Conservation (phyloP, 2,797 vertebrate genomes). For the Petrocephalus sullivani region DNA sequence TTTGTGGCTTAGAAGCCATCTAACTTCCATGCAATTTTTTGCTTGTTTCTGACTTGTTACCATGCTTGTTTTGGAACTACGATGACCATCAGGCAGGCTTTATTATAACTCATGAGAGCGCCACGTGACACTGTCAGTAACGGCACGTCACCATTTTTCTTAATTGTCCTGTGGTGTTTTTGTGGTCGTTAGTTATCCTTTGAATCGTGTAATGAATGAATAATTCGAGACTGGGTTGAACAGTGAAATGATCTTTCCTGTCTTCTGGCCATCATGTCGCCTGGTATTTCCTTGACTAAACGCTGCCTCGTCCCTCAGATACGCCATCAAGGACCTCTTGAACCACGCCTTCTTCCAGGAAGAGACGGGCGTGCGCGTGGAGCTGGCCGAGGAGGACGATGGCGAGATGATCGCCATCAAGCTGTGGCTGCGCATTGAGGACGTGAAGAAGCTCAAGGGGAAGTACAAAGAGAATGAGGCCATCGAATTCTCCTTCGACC, state of each 20-base stretch:
- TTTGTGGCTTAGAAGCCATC: neutral
- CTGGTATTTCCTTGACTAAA: neutral
- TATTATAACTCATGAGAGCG: neutral
- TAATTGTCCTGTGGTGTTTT: neutral
- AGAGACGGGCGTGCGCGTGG: slow-evolving; percentile 93
- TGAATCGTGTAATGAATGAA: neutral
- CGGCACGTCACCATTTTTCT: neutral
- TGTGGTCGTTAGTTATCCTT: neutral
- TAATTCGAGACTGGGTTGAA: neutral
- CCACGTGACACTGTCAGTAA: neutral
- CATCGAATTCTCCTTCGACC: slow-evolving; percentile 97
- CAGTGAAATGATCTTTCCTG: neutral
- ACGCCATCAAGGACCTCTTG: slow-evolving; percentile 93
- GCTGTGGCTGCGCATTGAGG: slow-evolving; percentile 96
- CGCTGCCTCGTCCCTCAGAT: slow-evolving; percentile 56
- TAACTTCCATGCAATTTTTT: neutral
- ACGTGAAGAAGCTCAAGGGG: slow-evolving; percentile 95
- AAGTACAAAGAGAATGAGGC: slow-evolving; percentile 99
- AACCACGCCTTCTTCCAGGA: slow-evolving; percentile 99
- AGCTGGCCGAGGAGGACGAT: slow-evolving; percentile 97
- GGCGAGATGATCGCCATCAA: slow-evolving; percentile 97
- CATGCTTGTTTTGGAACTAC: neutral
- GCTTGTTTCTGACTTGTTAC: neutral
- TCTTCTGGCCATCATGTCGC: neutral
- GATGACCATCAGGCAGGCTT: neutral